Evolutionary conservation across 2,888 invertebrate species (phyloP), one percentile per base, ranked within the genome.

Genomic region (Heliconius erato): DNA sequence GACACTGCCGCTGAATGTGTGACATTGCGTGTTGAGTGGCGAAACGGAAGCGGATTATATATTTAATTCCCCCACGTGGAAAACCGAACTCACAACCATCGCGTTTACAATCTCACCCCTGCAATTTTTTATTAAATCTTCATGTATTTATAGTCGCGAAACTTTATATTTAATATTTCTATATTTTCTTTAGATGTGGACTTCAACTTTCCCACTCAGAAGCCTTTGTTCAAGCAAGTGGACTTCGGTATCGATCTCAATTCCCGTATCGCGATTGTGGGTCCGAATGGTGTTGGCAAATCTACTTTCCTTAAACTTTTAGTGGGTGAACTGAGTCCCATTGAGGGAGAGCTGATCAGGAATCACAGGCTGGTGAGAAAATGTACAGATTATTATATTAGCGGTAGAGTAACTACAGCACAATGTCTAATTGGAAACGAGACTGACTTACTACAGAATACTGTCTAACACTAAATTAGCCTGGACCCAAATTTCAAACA

Each of bases 261-360:
- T 86, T 98, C 99, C 76, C 97, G 99, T 87, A 97, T 99, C 40
- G 99, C 99, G 63, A 99, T 99, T 89, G 98, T 98, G 28, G 98
- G 99, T 0, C 99, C 99, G 6, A 99, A 99, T 92, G 99, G 99
- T 85, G 99, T 99, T 23, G 99, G 99, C 84, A 99, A 99, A 95
- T 99, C 99, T 80, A 99, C 99, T 16, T 99, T 99, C 94, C 96
- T 99, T 65, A 99, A 99, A 92, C 96, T 99, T 82, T 96, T 99
- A 23, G 98, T 98, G 35, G 98, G 98, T 23, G 99, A 99, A 85
- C 91, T 99, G 79, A 96, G 97, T 82, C 99, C 99, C 0, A 92
- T 96, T 12, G 92, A 96, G 87, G 99, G 99, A 63, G 99, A 99
- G 90, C 97, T 98, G 79, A 97, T 98, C 82, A 98, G 97, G 93